phyloP scores from a whole-genome alignment of 2,113 vertebrate species.

The Sus scrofa region DNA sequence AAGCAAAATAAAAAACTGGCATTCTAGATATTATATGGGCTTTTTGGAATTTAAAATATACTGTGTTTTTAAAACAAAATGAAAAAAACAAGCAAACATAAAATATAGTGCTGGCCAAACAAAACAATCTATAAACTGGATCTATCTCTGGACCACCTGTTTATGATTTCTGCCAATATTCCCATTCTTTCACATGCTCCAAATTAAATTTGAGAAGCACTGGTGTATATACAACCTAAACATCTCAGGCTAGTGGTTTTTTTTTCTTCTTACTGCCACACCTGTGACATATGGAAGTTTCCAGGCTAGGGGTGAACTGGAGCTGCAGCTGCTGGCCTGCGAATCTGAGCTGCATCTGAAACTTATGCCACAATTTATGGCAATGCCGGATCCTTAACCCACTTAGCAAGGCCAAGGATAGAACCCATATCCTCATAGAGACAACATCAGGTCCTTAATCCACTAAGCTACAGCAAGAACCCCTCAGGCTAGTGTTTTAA shows the following conservation, averaged over 20 bases:
- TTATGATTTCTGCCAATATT: slow-evolving; percentile 13
- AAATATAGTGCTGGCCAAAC: not conserved
- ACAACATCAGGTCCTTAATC: too few species aligned
- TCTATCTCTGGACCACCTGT: slow-evolving; percentile 11
- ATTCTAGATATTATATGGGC: not conserved
- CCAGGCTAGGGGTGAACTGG: too few species aligned
- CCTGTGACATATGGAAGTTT: too few species aligned
- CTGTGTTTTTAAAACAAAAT: slow-evolving; percentile 23
- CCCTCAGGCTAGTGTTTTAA: not conserved
- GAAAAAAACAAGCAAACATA: slow-evolving; percentile 52
- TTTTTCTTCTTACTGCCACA: too few species aligned
- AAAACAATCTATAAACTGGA: not conserved
- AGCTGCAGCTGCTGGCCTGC: too few species aligned
- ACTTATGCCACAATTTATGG: too few species aligned
- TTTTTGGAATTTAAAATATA: slow-evolving; percentile 42
- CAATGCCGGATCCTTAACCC: too few species aligned
- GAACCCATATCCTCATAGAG: too few species aligned
- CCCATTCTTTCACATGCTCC: not conserved
- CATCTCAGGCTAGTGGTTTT: not conserved
- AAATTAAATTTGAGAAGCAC: slow-evolving; percentile 22
- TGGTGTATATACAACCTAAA: not conserved
- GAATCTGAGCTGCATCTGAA: too few species aligned
- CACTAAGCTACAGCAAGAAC: too few species aligned
- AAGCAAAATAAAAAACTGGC: not conserved
- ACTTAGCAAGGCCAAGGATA: too few species aligned